These are phyloP conservation scores for Heteractis magnifica DNA, from an alignment of 92 coral and sea anemone genomes.

Conservation along the genomic window DNA sequence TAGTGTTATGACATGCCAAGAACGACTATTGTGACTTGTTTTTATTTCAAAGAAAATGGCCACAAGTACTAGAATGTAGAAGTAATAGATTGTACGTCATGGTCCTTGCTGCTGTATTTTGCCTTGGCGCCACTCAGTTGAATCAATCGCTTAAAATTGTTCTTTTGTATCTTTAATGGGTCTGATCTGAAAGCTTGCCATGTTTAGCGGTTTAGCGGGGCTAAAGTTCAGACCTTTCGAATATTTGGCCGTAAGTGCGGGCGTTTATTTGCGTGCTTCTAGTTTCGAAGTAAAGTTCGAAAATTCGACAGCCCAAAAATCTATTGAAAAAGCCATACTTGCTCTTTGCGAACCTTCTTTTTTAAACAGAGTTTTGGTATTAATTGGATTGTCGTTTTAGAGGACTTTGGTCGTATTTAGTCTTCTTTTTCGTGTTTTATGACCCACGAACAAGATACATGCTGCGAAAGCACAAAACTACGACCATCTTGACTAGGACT, in stretches of 20 bases:
- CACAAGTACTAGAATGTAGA: background rate
- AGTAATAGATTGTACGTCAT: background rate
- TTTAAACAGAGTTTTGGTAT: background rate
- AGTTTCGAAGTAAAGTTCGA: background rate
- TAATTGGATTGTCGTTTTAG: slow-evolving; percentile 1
- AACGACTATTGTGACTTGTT: background rate
- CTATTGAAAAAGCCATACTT: background rate
- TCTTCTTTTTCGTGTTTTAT: slow-evolving; percentile 9
- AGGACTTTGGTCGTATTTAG: background rate
- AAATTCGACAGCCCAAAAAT: background rate
- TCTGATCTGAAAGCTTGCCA: slow-evolving; percentile 13
- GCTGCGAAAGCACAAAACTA: slow-evolving; percentile 16
- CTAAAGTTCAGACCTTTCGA: slow-evolving; percentile 35
- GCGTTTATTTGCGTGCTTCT: background rate
- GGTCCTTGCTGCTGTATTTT: background rate
- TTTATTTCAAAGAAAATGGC: background rate
- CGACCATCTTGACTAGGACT: background rate
- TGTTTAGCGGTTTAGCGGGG: slow-evolving; percentile 46
- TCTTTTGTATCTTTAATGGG: slow-evolving; percentile 20
- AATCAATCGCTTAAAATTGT: background rate
- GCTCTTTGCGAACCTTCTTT: background rate
- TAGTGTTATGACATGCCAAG: background rate
- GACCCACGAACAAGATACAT: slow-evolving; percentile 16
- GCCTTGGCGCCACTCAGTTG: background rate
- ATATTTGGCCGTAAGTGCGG: background rate